A percentile compares a stretch with the other conserved stretches of the same genome.
These are phyloP conservation scores for Pocillopora grandis DNA, from an alignment of 92 coral and sea anemone genomes.

Conservation along the genomic window DNA sequence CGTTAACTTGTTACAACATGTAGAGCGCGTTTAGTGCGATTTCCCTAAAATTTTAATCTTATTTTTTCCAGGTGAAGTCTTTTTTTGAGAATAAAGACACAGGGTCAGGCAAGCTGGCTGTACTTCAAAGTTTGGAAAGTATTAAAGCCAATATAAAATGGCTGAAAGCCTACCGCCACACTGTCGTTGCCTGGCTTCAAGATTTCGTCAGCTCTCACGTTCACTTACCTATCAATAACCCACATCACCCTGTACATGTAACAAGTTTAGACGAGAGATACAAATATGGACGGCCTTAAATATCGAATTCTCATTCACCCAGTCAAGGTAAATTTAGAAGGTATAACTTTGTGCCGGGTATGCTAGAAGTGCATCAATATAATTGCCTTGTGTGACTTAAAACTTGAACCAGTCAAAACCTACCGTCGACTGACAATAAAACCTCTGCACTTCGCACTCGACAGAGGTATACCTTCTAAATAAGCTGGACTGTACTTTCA, in stretches of 20 bases:
- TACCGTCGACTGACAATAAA: no score
- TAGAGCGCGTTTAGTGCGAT: background rate
- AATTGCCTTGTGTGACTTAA: no score
- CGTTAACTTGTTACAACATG: no score
- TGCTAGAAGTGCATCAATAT: no score
- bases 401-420: no score
- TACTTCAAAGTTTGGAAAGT: constrained; percentile 67
- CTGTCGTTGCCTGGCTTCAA: constrained; percentile 53
- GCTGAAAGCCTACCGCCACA: constrained; percentile 34
- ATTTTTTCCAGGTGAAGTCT: constrained; percentile 41
- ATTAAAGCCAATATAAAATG: constrained; percentile 72
- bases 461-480: no score
- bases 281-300: constrained; percentile 35
- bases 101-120: constrained; percentile 74
- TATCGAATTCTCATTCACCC: background rate
- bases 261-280: constrained; percentile 1
- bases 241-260: background rate
- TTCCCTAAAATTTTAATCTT: background rate
- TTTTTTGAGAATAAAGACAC: constrained; percentile 40
- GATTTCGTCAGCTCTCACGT: background rate
- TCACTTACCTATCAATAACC: no score
- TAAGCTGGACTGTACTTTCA: no score
- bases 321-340: no score
- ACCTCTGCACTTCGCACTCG: no score
- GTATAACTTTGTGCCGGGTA: no score